These are phyloP conservation scores for Simalia tracyae DNA, from an alignment of 2,797 vertebrate species.

Conservation along the genomic window DNA sequence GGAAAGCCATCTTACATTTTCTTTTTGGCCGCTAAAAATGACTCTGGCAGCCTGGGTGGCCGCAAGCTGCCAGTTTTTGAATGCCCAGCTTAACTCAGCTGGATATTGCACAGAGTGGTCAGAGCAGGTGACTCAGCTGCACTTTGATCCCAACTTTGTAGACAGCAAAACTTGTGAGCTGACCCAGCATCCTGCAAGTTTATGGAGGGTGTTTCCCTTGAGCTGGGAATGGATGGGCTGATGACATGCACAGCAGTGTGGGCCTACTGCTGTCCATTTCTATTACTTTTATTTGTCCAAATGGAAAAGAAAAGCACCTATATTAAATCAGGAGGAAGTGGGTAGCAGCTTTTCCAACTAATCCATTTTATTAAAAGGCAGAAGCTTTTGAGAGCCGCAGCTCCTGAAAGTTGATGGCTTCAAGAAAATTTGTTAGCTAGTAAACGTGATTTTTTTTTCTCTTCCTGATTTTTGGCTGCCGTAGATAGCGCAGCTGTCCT, in stretches of 20 bases:
- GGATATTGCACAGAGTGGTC: not conserved
- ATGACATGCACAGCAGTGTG: rapidly evolving
- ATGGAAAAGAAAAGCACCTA: not conserved
- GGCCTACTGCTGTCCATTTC: not conserved
- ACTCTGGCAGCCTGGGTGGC: not conserved
- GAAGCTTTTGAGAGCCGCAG: not conserved
- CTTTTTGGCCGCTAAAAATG: not conserved
- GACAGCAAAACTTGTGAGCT: not conserved
- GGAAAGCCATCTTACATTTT: not conserved
- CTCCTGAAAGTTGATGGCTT: not conserved
- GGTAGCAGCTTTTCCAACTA: not conserved
- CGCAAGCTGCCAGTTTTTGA: not conserved
- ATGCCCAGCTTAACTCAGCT: rapidly evolving
- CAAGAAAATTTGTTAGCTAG: not conserved
- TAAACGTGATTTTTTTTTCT: not conserved
- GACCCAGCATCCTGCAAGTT: not conserved
- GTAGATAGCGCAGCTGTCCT: not conserved
- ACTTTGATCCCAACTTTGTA: not conserved
- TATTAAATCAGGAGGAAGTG: not conserved
- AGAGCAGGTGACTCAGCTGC: not conserved
- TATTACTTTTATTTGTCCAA: not conserved
- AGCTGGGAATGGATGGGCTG: no score
- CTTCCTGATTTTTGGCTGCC: not conserved
- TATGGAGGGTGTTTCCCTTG: no score
- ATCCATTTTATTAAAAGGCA: not conserved